Evolutionary conservation across 2,113 vertebrate genomes (phyloP), one percentile per base, ranked within the genome.

Genomic region (Progne subis): DNA sequence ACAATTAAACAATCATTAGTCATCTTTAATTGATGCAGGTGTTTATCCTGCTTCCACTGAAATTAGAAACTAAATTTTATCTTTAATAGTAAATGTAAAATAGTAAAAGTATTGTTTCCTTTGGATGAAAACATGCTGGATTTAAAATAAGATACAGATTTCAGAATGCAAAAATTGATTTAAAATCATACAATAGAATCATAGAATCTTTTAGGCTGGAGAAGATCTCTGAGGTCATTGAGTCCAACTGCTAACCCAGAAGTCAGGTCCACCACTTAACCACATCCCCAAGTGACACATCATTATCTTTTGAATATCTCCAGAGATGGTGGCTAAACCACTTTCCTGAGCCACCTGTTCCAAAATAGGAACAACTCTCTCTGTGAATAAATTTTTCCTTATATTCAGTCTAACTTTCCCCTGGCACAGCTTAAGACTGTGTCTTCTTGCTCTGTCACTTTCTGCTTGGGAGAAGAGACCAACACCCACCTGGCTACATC

Each of bases 261-360:
- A 56, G 19, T 5, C 19, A 82, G 44, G 14, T 37, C 19, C 39
- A 65, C 14, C 18, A 26, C 12, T 55, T 65, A 59, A 59, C 12
- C 5, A 17, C 0, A 0, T 39, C 32, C 47, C 7, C 6, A 39
- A 3, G 7, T 6, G 10, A 2, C 12, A 61, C 14, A 44, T 17
- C 8, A 15, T 8, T 5, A 1, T 43, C 12, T 65, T 80, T 25
- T 44, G 26, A 60, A 8, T n/a, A 55, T 20, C 31, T 65, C 21
- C 52, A 65, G 14, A 53, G 26, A 44, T 11, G 14, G 41, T 39
- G 41, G 18, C 24, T 56, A 8, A 6, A 74, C 3, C 23, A 44
- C 32, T 63, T 68, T 67, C 14, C 24, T 18, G 28, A 55, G 10
- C 10, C 15, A 5, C 2, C 9, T 57, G 7, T 50, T 88, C 31